These are phyloP conservation scores for Tortrix viridana DNA, from an alignment of 2,888 invertebrate genomes.

Conservation along the genomic window DNA sequence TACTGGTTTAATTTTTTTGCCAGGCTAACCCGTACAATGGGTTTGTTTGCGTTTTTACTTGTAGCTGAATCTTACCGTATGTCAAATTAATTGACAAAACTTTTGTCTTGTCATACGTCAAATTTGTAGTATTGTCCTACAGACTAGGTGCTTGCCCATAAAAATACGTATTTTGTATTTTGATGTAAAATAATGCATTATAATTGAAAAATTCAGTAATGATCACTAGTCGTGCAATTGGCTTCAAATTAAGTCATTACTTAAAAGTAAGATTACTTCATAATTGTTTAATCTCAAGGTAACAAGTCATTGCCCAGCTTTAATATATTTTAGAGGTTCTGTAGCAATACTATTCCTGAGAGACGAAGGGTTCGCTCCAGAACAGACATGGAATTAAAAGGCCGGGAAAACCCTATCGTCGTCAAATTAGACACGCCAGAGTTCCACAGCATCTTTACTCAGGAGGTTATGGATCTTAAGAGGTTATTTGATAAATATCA, in stretches of 20 bases:
- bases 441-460: conserved; percentile 91
- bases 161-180: not conserved
- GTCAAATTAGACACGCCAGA: conserved; percentile 89
- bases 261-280: conserved; percentile 39
- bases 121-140: no score
- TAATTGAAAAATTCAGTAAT: conserved; percentile 43
- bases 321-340: conserved; percentile 37
- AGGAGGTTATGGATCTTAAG: conserved; percentile 89
- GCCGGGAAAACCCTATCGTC: conserved; percentile 86
- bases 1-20: no score
- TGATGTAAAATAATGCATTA: conserved; percentile 1
- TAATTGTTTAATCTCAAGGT: conserved; percentile 5
- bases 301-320: not conserved
- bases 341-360: conserved; percentile 37
- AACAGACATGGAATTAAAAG: conserved; percentile 67
- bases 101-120: no score
- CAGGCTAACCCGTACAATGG: no score
- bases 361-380: conserved; percentile 55
- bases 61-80: no score
- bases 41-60: no score
- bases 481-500: conserved; percentile 91
- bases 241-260: conserved; percentile 43
- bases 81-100: no score
- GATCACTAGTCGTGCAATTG: conserved; percentile 42
- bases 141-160: no score